Evolutionary conservation across 2,888 invertebrate genomes (phyloP), one percentile per base, ranked within the genome.

Genomic region (Pycnomerus fuliginosus): DNA sequence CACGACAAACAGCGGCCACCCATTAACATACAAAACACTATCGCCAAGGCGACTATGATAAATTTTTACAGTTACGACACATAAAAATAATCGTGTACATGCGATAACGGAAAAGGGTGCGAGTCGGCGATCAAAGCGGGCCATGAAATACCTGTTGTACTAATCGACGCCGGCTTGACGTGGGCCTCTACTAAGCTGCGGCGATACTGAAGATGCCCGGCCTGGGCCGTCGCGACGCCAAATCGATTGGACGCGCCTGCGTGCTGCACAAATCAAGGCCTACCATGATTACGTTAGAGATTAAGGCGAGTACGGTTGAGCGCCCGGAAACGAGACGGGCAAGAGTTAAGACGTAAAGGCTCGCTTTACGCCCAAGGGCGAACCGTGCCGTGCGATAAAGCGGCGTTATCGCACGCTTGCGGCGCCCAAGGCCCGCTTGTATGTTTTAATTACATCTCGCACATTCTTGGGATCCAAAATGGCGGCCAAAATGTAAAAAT

Each of bases 141-240:
- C 45, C 45, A 58, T 53, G 52, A 60, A 61, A 65, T 67, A 69
- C 68, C 69, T 68, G 67, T 67, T 68, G 67, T 67, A 56, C 60
- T 58, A 55, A 45, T 44, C 33, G 51, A 57, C 52, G 46, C 48
- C 50, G 45, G 51, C 47, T 55, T 52, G 56, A 47, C 53, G 58
- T 74, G 74, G 76, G 12, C 75, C 75, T 7, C 76, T 75, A 8
- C 76, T 75, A 1, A 67, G 77, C 55, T 69, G 74, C 5, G 72
- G 73, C 3, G 73, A 74, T 1, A 75, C 74, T 67, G 78, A 50
- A 52, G 52, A 49, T 41, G 58, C 53, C 42, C 76, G 64, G 74
- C 76, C 3, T 76, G 68, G 77, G 77, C 54, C 69, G 79, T 50
- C 69, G 78, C 61, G 78, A 78, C 62, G 80, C 76, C 24, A 68